Conservation (phyloP, 2,797 vertebrate genomes). For the Xiphorhynchus erythropygius region DNA sequence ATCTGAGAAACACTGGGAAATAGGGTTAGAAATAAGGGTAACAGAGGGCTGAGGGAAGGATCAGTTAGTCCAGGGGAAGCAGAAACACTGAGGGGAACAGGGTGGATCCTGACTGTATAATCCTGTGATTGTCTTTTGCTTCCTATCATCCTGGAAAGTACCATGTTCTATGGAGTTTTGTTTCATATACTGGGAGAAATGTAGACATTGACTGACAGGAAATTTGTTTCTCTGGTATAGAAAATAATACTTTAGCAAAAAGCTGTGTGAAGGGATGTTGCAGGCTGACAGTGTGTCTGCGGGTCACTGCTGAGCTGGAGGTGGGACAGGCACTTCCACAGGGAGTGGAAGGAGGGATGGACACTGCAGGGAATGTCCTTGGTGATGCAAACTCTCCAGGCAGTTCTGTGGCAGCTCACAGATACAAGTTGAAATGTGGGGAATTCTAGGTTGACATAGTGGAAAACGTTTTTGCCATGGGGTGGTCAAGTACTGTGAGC, state of each 20-base stretch:
- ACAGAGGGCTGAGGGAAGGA: background rate
- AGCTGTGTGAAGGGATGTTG: rapidly evolving
- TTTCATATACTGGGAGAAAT: background rate
- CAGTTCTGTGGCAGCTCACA: background rate
- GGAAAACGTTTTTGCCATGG: background rate
- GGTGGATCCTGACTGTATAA: background rate
- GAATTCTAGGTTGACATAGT: background rate
- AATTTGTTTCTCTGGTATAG: background rate
- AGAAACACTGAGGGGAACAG: background rate
- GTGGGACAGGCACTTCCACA: background rate
- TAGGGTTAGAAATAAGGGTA: background rate
- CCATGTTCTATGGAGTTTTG: background rate
- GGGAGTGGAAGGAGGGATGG: background rate
- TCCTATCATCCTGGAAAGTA: background rate
- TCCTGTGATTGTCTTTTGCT: background rate
- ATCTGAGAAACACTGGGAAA: background rate
- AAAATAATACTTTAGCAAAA: background rate
- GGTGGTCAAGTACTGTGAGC: background rate
- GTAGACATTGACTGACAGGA: background rate
- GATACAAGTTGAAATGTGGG: background rate
- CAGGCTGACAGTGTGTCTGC: background rate
- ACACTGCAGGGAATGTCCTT: background rate
- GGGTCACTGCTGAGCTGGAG: background rate
- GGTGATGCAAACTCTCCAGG: background rate
- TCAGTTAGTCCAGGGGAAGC: background rate